phyloP scores from a whole-genome alignment of 2,797 vertebrate species.

The Coccyzus lansbergi region DNA sequence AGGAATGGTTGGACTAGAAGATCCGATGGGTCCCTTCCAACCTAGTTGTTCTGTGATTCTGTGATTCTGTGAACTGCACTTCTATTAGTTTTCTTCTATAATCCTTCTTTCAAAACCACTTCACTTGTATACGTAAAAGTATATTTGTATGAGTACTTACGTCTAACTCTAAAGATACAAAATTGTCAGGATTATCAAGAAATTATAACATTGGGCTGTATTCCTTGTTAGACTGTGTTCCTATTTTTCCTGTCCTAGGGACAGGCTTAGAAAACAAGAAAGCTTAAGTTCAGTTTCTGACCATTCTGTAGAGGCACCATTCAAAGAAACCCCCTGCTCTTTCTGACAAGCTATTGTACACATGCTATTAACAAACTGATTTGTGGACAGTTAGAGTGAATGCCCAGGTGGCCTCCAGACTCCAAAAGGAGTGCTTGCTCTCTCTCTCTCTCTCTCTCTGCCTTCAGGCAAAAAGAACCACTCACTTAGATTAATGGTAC shows the following conservation, averaged over 20 bases:
- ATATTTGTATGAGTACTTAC: neutral
- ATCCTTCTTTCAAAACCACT: neutral
- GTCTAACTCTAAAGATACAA: neutral
- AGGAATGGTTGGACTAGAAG: too few species aligned
- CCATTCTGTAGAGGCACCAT: neutral
- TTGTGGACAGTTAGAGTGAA: conserved; percentile 1
- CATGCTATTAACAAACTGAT: conserved; percentile 45
- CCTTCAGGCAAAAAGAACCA: conserved; percentile 30
- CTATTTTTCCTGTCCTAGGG: neutral
- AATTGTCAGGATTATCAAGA: neutral
- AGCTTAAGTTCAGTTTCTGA: neutral
- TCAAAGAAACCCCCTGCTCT: neutral
- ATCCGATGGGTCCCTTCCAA: too few species aligned
- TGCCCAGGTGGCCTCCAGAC: conserved; percentile 39
- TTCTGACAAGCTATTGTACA: conserved; percentile 42
- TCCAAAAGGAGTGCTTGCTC: conserved; percentile 17
- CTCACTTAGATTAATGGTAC: conserved; percentile 58
- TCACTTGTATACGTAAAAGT: neutral
- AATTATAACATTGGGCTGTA: neutral
- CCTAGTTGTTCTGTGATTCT: too few species aligned
- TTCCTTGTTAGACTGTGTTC: neutral
- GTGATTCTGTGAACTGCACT: too few species aligned
- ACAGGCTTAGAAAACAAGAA: neutral
- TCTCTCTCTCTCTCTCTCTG: neutral
- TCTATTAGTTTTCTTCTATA: neutral